Conservation (phyloP, 2,888 invertebrate species). For the Stenodera caucasica region DNA sequence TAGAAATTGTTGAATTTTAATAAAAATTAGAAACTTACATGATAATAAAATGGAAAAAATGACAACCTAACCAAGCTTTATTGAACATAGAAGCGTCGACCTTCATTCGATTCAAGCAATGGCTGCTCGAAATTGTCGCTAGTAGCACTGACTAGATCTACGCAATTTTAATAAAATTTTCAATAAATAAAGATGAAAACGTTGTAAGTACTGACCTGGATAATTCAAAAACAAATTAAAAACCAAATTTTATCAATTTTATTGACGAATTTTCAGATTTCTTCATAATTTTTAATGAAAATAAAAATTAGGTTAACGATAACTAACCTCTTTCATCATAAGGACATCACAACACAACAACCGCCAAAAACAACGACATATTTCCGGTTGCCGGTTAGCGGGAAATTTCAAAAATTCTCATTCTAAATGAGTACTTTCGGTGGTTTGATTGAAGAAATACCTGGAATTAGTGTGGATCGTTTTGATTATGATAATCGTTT, state of each 20-base stretch:
- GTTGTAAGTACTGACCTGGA: background rate
- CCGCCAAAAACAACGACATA: constrained; percentile 48
- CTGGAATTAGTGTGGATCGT: constrained; percentile 64
- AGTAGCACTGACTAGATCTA: background rate
- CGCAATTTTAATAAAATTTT: background rate
- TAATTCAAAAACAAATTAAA: background rate
- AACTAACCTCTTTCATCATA: constrained; percentile 46
- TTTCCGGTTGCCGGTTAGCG: constrained; percentile 32
- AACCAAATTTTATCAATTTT: no score
- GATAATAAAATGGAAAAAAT: constrained; percentile 45
- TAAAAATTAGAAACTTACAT: constrained; percentile 44
- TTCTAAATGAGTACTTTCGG: constrained; percentile 62
- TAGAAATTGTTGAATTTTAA: constrained; percentile 12
- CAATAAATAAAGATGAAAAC: background rate
- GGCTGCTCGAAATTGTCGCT: constrained; percentile 42
- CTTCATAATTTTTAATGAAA: background rate
- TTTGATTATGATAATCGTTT: constrained; percentile 57
- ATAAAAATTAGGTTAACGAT: constrained; percentile 52
- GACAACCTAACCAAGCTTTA: constrained; percentile 57
- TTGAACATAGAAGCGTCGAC: constrained; percentile 51
- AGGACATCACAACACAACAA: constrained; percentile 41
- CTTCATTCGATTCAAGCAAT: constrained; percentile 46
- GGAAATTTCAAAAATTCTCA: constrained; percentile 35
- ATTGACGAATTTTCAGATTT: no score
- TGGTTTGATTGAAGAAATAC: constrained; percentile 64